A percentile compares a stretch with the other conserved stretches of the same genome.
Conservation (phyloP, 2,113 vertebrate genomes). For the Equus przewalskii region DNA sequence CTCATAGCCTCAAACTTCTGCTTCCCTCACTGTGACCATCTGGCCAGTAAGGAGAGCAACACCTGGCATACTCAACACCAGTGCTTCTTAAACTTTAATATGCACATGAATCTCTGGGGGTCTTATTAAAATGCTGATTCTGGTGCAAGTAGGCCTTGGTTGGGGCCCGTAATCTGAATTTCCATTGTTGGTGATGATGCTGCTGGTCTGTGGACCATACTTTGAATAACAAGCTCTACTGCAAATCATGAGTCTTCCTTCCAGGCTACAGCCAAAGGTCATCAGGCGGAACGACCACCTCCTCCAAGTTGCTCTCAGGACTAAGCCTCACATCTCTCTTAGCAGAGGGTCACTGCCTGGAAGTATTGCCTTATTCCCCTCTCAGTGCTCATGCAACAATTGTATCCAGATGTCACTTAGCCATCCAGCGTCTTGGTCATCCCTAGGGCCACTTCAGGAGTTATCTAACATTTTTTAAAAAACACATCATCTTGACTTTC, state of each 20-base stretch:
- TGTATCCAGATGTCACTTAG: background rate
- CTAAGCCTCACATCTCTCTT: background rate
- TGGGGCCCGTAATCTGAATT: background rate
- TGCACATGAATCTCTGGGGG: background rate
- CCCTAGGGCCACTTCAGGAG: background rate
- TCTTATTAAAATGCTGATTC: background rate
- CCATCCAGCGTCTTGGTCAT: background rate
- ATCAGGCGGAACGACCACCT: background rate
- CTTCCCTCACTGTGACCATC: background rate
- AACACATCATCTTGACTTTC: background rate
- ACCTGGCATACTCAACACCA: fast-evolving
- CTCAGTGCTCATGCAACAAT: background rate
- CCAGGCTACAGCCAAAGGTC: background rate
- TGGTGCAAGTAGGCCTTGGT: background rate
- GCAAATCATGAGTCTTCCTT: background rate
- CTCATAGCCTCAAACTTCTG: background rate
- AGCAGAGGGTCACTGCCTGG: background rate
- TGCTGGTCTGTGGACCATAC: background rate
- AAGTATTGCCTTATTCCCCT: background rate
- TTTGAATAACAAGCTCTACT: background rate
- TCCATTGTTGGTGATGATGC: background rate
- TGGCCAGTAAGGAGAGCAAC: background rate
- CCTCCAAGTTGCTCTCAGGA: background rate
- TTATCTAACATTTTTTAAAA: background rate
- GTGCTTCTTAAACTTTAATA: background rate